These are phyloP conservation scores for Oenanthe melanoleuca DNA, from an alignment of 2,113 vertebrate species.

Conservation along the genomic window DNA sequence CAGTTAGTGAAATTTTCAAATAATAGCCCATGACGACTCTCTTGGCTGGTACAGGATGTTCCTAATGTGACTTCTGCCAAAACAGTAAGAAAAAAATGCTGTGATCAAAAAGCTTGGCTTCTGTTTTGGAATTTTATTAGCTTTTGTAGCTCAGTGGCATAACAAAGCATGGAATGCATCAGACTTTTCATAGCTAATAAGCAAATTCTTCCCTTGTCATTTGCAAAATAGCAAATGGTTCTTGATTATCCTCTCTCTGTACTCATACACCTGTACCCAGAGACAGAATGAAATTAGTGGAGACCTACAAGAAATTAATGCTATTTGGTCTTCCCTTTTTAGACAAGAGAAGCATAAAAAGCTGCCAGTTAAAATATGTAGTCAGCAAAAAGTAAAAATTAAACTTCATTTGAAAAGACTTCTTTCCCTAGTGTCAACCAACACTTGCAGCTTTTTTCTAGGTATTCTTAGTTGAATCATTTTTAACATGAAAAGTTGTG, in stretches of 20 bases:
- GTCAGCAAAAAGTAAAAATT: neutral
- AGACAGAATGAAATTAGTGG: neutral
- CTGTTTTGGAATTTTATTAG: slow-evolving; percentile 51
- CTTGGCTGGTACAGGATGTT: slow-evolving; percentile 52
- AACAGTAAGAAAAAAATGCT: slow-evolving; percentile 34
- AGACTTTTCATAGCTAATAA: slow-evolving; percentile 30
- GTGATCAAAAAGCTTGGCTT: slow-evolving; percentile 50
- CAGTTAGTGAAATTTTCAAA: slow-evolving; percentile 8
- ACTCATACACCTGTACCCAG: neutral
- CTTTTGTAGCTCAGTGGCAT: slow-evolving; percentile 27
- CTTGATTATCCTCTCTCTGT: neutral
- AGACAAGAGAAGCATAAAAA: neutral
- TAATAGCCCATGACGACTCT: neutral
- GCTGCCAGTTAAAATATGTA: neutral
- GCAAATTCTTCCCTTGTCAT: slow-evolving; percentile 15
- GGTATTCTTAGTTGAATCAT: neutral
- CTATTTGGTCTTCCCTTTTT: neutral
- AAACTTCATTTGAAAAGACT: neutral
- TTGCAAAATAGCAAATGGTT: slow-evolving; percentile 3
- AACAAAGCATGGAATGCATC: slow-evolving; percentile 37
- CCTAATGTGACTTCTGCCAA: slow-evolving; percentile 50
- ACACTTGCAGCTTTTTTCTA: neutral
- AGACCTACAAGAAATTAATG: neutral
- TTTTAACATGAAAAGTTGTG: neutral
- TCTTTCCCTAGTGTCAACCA: neutral